phyloP scores from a whole-genome alignment of 2,113 vertebrate genomes.

The Romanogobio albipinnatus region DNA sequence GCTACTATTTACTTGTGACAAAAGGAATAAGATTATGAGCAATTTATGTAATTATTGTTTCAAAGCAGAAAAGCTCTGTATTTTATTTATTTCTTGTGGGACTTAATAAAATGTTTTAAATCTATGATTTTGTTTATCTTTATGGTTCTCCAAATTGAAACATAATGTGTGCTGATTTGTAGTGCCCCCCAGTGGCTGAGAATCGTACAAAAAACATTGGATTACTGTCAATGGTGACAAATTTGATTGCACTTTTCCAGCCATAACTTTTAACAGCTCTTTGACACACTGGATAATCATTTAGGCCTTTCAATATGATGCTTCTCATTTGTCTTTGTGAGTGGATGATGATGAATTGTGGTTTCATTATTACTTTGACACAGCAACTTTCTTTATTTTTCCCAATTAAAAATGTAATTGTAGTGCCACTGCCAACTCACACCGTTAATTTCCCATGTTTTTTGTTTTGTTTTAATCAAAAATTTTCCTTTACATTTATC shows the following conservation, averaged over 20 bases:
- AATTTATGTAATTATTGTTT: not conserved
- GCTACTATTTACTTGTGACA: not conserved
- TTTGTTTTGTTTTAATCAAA: too few species aligned
- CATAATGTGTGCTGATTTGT: constrained; percentile 30
- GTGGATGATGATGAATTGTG: not conserved
- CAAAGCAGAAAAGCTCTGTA: not conserved
- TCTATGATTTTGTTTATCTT: not conserved
- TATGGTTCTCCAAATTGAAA: not conserved
- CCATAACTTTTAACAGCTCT: not conserved
- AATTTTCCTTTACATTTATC: not conserved
- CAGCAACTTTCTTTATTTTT: not conserved
- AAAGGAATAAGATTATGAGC: not conserved
- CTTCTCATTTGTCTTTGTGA: not conserved
- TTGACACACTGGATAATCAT: not conserved
- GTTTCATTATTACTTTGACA: not conserved
- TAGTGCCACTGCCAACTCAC: not conserved
- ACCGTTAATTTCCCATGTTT: not conserved
- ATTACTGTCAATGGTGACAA: not conserved
- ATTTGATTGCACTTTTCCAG: not conserved
- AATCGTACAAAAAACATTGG: not conserved
- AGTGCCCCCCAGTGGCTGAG: constrained; percentile 63
- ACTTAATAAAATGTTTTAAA: constrained; percentile 9
- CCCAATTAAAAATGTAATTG: not conserved
- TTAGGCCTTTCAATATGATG: not conserved
- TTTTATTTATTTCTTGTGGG: constrained; percentile 17